Base-by-base conservation (phyloP, 1,140 invertebrate genomes). In the Micrasema minimum region DNA sequence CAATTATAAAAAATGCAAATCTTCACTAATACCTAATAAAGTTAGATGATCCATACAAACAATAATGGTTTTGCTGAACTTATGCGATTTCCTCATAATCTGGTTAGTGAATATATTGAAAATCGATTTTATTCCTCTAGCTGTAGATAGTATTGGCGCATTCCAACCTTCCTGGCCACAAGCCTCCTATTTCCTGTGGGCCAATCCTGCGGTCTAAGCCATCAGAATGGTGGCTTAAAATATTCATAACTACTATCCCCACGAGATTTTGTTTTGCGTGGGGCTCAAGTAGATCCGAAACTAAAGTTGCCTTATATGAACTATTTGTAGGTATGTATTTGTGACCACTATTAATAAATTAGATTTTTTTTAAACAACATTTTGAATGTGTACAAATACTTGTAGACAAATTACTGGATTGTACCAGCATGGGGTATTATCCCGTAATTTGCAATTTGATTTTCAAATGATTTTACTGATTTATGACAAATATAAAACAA, bases 141-240 rank as follows among this genome's bases (percentile, higher is more conserved):
- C 26, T 46, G n/a, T 16, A n/a, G n/a, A n/a, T n/a, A 11, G 41
- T 14, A 64, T 31, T n/a, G 53, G 45, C 46, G 11, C 55, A 65
- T 67, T 67, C 64, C 22, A 62, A 64, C 31, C 38, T 23, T 62
- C 18, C 26, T 50, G 53, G 16, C 57, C 67, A 48, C 64, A 72
- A 64, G 50, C 59, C 61, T 41, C 59, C 12, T 69, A 73, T 68
- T 67, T 74, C 72, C 72, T 68, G 72, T 50, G 43, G 67, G 64
- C 72, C 55, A 53, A 41, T 35, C 55, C 69, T 65, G 72, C 66
- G 72, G 72, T 74, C 66, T 67, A 69, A 65, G 57, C 72, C 69
- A 74, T 74, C 72, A 74, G 72, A 74, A 69, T 74, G 46, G 2
- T 61, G 22, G 35, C 37, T 74, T 71, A 74, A 31, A 74, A 68